phyloP scores from a whole-genome alignment of 2,888 invertebrate genomes.

The Bimastos eiseni region DNA sequence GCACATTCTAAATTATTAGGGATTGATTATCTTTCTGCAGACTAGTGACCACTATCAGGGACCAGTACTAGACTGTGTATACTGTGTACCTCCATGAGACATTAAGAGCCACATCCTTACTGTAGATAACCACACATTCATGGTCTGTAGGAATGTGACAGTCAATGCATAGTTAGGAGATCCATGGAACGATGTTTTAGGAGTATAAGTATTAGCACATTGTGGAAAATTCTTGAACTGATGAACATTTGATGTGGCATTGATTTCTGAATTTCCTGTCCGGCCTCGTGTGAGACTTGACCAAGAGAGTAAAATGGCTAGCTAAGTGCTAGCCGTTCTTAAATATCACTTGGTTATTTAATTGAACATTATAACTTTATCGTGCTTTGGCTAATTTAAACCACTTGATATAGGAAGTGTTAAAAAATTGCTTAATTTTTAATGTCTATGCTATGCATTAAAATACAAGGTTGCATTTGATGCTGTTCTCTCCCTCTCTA shows the following conservation, averaged over 20 bases:
- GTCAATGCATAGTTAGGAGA: not conserved
- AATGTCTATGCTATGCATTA: no score
- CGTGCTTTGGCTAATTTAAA: not conserved
- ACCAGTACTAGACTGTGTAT: not conserved
- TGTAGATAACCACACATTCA: not conserved
- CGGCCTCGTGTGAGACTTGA: not conserved
- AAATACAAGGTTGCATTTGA: no score
- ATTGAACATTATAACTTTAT: not conserved
- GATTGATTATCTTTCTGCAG: no score
- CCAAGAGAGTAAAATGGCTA: not conserved
- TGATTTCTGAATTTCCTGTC: not conserved
- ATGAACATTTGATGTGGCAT: not conserved
- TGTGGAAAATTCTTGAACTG: not conserved
- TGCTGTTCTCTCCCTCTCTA: no score
- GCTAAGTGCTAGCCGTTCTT: not conserved
- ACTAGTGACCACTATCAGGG: not conserved
- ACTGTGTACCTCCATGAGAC: not conserved
- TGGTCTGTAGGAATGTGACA: not conserved
- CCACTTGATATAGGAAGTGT: not conserved
- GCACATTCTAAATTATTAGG: not conserved
- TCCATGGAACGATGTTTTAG: not conserved
- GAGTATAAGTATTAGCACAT: not conserved
- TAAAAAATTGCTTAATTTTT: not conserved
- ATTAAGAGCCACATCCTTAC: not conserved
- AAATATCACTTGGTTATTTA: not conserved